These are phyloP conservation scores for Metopolophium dirhodum DNA, from an alignment of 1,140 invertebrate genomes.

Conservation along the genomic window DNA sequence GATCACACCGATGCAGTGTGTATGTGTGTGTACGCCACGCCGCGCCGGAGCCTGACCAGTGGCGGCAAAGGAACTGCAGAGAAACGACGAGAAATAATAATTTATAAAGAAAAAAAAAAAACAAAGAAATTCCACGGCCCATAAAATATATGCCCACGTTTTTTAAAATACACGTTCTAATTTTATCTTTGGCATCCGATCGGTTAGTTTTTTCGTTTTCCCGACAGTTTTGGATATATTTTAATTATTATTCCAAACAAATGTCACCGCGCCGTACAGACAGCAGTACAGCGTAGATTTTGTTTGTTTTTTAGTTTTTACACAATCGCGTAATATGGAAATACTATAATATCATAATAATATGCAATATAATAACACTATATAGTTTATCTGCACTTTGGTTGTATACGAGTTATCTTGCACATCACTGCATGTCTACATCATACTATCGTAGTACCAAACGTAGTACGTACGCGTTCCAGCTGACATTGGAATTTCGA, in stretches of 20 bases:
- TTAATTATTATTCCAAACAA: constrained; percentile 30
- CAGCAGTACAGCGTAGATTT: neutral
- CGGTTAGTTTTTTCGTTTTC: neutral
- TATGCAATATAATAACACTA: neutral
- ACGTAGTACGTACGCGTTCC: neutral
- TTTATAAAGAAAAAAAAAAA: constrained; percentile 13
- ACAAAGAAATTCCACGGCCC: constrained; percentile 45
- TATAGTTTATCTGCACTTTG: too few species aligned
- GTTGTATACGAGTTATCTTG: too few species aligned
- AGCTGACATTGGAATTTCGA: constrained; percentile 21
- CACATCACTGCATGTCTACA: too few species aligned
- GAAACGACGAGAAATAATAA: constrained; percentile 32
- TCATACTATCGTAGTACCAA: neutral
- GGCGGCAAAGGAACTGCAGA: neutral
- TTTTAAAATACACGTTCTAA: constrained; percentile 40
- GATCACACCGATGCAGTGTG: constrained; percentile 5
- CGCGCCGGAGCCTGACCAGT: neutral
- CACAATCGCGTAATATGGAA: neutral
- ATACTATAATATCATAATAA: neutral
- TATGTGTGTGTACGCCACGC: neutral
- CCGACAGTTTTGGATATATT: neutral
- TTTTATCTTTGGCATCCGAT: constrained; percentile 36
- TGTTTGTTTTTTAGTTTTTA: neutral
- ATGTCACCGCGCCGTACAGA: neutral
- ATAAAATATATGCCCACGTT: constrained; percentile 37